phyloP scores from a whole-genome alignment of 2,113 vertebrate species.

The Conger conger region DNA sequence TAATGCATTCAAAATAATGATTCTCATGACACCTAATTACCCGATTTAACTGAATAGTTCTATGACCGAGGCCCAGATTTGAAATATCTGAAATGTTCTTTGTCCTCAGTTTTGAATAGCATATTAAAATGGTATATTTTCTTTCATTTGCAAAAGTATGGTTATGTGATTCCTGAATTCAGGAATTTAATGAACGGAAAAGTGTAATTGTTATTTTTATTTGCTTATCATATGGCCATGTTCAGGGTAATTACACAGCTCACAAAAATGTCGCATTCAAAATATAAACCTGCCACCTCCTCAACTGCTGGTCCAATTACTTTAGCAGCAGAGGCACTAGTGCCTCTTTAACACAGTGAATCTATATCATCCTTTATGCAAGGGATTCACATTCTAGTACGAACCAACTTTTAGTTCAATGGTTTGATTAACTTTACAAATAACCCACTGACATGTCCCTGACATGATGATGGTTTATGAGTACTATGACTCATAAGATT shows the following conservation, averaged over 20 bases:
- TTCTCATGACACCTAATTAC: constrained; percentile 49
- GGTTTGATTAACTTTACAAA: no score
- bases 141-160: neutral
- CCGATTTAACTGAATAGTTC: neutral
- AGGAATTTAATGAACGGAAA: no score
- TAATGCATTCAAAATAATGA: constrained; percentile 41
- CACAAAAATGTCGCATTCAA: neutral
- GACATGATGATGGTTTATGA: no score
- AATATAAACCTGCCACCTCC: neutral
- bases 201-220: no score
- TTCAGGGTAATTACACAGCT: neutral
- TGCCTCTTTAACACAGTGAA: no score
- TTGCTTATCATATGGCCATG: no score
- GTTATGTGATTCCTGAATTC: no score
- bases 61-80: neutral
- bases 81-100: neutral
- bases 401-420: no score
- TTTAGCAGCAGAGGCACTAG: neutral
- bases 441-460: no score
- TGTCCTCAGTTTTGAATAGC: neutral
- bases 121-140: neutral
- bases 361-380: no score
- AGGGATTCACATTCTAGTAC: no score
- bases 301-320: neutral
- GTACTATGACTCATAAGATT: no score